Conservation (phyloP, 2,113 vertebrate species). For the Saccopteryx leptura region DNA sequence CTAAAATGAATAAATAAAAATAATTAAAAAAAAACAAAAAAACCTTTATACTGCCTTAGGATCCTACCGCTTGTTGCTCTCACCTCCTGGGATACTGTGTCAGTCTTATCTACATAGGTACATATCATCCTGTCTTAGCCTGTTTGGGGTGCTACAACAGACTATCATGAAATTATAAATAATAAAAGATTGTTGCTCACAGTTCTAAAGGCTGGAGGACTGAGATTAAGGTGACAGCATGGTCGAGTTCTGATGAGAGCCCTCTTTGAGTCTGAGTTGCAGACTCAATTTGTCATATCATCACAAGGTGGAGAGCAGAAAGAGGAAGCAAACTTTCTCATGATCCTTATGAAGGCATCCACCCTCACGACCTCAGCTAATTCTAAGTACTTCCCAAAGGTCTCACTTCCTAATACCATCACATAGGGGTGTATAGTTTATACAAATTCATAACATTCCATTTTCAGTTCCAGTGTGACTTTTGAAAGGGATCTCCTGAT, state of each 20-base stretch:
- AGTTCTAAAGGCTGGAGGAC: neutral
- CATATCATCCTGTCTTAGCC: neutral
- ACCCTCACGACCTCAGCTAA: no score
- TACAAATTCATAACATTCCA: neutral
- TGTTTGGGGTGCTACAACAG: neutral
- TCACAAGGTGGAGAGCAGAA: neutral
- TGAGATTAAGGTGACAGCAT: neutral
- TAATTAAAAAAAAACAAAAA: neutral
- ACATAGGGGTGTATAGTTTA: neutral
- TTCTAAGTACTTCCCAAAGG: neutral
- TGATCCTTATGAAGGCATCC: neutral
- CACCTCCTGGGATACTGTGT: neutral
- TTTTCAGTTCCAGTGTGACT: neutral
- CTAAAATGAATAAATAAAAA: no score
- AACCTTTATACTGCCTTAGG: neutral
- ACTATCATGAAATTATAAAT: neutral
- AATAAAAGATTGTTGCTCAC: neutral
- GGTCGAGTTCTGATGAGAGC: neutral
- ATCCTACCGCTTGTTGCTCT: neutral
- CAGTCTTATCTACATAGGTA: no score
- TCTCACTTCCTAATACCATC: no score
- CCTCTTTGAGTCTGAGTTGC: neutral
- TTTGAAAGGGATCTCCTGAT: neutral
- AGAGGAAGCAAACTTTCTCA: neutral
- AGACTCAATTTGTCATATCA: neutral